Conservation (phyloP, 2,797 vertebrate species). For the Propithecus deckenii region DNA sequence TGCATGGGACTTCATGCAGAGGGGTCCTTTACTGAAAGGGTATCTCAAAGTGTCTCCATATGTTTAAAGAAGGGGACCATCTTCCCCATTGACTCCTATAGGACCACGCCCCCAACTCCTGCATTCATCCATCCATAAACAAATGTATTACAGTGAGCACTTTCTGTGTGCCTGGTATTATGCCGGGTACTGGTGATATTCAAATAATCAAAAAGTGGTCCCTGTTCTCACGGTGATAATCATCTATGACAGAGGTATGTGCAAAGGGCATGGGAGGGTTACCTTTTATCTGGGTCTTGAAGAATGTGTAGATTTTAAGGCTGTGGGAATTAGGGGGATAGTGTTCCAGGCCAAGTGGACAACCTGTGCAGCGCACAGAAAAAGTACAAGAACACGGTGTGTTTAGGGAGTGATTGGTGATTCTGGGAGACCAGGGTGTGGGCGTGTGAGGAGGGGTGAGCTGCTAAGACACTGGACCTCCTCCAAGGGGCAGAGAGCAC, state of each 20-base stretch:
- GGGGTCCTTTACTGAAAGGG: background rate
- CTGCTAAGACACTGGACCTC: background rate
- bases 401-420: background rate
- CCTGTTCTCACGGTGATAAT: background rate
- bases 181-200: background rate
- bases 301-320: slow-evolving; percentile 20
- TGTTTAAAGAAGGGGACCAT: background rate
- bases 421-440: background rate
- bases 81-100: background rate
- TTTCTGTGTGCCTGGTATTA: background rate
- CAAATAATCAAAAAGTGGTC: background rate
- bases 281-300: background rate
- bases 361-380: background rate
- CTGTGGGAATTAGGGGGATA: background rate
- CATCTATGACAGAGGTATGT: background rate
- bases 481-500: background rate
- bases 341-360: background rate
- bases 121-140: background rate
- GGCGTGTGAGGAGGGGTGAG: background rate
- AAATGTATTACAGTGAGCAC: background rate
- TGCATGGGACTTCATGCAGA: background rate
- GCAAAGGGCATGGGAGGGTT: background rate
- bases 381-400: background rate
- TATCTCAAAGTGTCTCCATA: background rate
- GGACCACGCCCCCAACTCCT: background rate